Percentiles rank a stretch among this genome's conserved stretches.
Conservation (phyloP, 2,113 vertebrate species). For the Connochaetes taurinus region DNA sequence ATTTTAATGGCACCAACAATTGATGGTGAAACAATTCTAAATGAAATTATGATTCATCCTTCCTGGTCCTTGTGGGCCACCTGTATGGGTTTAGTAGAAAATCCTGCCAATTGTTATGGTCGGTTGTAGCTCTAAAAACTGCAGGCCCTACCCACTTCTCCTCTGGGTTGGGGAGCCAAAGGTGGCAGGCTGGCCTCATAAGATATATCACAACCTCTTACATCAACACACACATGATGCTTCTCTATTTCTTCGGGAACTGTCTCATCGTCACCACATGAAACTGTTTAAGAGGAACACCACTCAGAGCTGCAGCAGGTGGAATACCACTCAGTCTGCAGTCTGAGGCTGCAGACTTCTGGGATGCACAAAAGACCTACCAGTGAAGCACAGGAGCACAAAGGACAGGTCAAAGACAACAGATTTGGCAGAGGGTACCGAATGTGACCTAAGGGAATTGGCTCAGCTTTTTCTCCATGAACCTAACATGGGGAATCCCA, state of each 20-base stretch:
- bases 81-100: not conserved
- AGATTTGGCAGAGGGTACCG: not conserved
- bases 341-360: not conserved
- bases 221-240: not conserved
- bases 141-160: not conserved
- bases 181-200: not conserved
- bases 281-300: not conserved
- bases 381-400: not conserved
- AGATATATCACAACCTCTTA: not conserved
- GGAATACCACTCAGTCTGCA: too few species aligned
- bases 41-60: not conserved
- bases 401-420: not conserved
- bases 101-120: not conserved
- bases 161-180: not conserved
- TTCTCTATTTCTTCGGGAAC: not conserved
- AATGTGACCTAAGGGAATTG: not conserved
- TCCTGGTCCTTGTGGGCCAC: not conserved
- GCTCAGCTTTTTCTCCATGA: not conserved
- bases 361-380: not conserved
- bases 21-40: not conserved
- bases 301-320: not conserved
- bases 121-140: not conserved
- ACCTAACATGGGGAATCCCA: not conserved
- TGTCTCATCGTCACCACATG: not conserved
- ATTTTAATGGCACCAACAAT: conserved; percentile 4